Conservation (phyloP, 2,888 invertebrate species). For the Ctena decussata region DNA sequence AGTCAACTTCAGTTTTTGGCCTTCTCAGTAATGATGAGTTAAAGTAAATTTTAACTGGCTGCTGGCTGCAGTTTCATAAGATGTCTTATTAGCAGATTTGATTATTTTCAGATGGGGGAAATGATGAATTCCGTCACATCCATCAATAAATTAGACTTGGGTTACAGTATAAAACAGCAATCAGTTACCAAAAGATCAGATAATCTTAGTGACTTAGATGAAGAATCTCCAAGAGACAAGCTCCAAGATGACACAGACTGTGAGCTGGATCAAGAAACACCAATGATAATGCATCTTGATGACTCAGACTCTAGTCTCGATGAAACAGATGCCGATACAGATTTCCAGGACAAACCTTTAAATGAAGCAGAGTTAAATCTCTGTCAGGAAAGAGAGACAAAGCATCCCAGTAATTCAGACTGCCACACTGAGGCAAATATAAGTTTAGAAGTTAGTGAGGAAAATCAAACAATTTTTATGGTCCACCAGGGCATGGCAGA, state of each 20-base stretch:
- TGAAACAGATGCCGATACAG: neutral
- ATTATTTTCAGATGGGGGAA: conserved; percentile 69
- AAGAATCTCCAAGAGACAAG: conserved; percentile 38
- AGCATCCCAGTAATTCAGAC: neutral
- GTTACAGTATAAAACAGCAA: neutral
- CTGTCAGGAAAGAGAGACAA: neutral
- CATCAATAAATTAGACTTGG: conserved; percentile 70
- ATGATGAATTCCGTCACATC: conserved; percentile 74
- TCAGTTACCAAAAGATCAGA: neutral
- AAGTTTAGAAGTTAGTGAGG: neutral
- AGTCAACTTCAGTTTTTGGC: too few species aligned
- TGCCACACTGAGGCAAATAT: neutral
- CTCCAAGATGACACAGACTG: conserved; percentile 46
- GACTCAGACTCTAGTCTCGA: neutral
- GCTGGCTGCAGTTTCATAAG: too few species aligned
- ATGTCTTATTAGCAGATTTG: too few species aligned
- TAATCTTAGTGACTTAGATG: conserved; percentile 44
- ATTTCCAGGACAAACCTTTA: neutral
- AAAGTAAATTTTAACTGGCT: too few species aligned
- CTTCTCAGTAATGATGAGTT: too few species aligned
- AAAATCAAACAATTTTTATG: neutral
- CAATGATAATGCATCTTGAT: neutral
- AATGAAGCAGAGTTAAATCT: neutral
- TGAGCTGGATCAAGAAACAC: conserved; percentile 28
- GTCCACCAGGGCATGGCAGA: neutral